Evolutionary conservation across 2,797 vertebrate genomes (phyloP).

Genomic region (Lemur catta): DNA sequence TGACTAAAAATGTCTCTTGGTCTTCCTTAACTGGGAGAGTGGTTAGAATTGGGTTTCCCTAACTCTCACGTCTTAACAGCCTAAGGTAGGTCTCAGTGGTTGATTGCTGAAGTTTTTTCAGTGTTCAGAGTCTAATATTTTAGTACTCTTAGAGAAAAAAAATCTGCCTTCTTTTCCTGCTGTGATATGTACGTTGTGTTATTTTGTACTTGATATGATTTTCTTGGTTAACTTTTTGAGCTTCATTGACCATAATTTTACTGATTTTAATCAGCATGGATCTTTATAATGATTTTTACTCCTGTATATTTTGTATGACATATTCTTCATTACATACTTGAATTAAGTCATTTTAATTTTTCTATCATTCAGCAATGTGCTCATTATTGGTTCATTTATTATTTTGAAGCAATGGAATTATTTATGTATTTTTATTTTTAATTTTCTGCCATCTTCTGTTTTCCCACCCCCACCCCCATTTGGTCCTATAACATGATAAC

Average conservation of each 20-base stretch:
- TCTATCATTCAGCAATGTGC: constrained; percentile 1
- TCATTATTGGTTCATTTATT: constrained; percentile 61
- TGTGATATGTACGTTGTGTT: background rate
- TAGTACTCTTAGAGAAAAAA: background rate
- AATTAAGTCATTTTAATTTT: constrained; percentile 16
- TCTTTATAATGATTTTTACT: background rate
- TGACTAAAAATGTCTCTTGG: background rate
- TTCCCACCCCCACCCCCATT: background rate
- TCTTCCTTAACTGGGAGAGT: background rate
- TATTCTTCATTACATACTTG: background rate
- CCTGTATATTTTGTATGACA: background rate
- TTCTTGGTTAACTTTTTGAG: background rate
- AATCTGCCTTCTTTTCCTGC: background rate
- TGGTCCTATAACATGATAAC: constrained; percentile 37
- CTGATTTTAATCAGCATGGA: background rate
- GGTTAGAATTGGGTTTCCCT: background rate
- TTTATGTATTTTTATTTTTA: constrained; percentile 45
- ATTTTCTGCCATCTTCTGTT: constrained; percentile 15
- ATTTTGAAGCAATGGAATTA: constrained; percentile 45
- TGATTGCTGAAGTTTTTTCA: background rate
- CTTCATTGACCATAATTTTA: background rate
- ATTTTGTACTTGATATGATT: background rate
- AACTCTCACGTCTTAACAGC: background rate
- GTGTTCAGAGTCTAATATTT: background rate
- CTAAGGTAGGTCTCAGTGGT: background rate